Percentiles rank a stretch among this genome's conserved stretches.
Conservation (phyloP, 2,113 vertebrate genomes). For the Pandion haliaetus region DNA sequence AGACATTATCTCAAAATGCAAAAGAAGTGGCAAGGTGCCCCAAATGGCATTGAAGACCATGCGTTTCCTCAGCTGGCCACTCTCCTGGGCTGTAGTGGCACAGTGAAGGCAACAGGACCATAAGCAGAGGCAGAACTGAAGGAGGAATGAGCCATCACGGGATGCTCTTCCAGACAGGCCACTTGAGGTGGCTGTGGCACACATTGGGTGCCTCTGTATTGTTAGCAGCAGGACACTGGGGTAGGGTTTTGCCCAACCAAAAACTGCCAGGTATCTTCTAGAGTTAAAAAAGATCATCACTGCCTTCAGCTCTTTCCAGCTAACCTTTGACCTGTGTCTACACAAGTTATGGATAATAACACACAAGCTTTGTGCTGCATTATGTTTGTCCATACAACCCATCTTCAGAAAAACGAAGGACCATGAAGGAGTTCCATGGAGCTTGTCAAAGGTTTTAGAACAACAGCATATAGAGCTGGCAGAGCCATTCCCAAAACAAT, state of each 20-base stretch:
- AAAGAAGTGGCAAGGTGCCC: not conserved
- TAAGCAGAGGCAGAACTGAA: not conserved
- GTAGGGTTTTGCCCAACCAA: not conserved
- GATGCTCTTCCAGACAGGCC: not conserved
- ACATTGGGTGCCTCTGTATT: not conserved
- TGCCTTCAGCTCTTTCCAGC: not conserved
- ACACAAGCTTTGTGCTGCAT: not conserved
- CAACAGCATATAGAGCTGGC: not conserved
- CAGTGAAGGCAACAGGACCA: accelerated
- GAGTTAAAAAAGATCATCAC: not conserved
- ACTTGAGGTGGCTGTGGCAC: not conserved
- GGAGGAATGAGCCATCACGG: not conserved
- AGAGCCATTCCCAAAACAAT: not conserved
- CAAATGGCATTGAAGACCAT: not conserved
- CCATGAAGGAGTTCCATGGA: accelerated
- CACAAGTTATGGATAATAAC: not conserved
- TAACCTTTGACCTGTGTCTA: not conserved
- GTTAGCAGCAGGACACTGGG: not conserved
- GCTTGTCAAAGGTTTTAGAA: not conserved
- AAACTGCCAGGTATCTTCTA: not conserved
- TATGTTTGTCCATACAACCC: not conserved
- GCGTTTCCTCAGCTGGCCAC: not conserved
- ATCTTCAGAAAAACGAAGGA: not conserved
- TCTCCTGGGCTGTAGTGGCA: not conserved
- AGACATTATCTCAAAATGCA: accelerated